Evolutionary conservation across 2,888 invertebrate genomes (phyloP), one percentile per base, ranked within the genome.

Genomic region (Sphaerolaimus hirsutus): DNA sequence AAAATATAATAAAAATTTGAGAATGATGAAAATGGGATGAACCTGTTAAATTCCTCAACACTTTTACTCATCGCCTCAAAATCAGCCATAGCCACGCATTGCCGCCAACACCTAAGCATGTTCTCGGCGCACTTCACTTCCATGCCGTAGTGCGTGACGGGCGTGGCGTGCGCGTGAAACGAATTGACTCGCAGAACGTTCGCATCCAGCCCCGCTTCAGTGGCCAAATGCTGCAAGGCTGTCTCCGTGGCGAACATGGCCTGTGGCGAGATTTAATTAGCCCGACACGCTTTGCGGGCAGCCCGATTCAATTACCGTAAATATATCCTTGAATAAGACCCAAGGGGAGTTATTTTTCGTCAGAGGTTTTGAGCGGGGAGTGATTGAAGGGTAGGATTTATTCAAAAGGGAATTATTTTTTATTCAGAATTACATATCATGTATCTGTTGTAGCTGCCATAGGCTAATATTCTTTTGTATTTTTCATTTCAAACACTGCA

Each of bases 191-290:
- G 17, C 22, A 58, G 53, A 41, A 55, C 54, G 44, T 58, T 53
- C 14, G 54, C 51, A 44, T 58, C 54, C 37, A 55, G 45, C 23
- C 52, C 52, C 24, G 48, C 49, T 22, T 53, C 41, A 41, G 57
- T 71, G 1, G 86, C 82, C 17, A 84, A 71, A 52, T 81, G 76
- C 50, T 77, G 71, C 36, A 81, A 72, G 54, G 81, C 76, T 53
- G 71, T 74, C 66, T 87, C 87, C 0, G 75, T 78, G 1, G 77
- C 74, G 60, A 80, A 79, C 82, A 84, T 82, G 26, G 79, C 83
- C 42, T 41, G 84, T 0, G 86, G 86, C 0, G 77, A 81, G 5
- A n/a, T n/a, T n/a, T n/a, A n/a, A n/a, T n/a, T n/a, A n/a, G n/a
- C n/a, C n/a, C n/a, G n/a, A n/a, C n/a, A n/a, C n/a, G n/a, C n/a